Conservation (phyloP, 1,140 invertebrate species). For the Chironomus tepperi region DNA sequence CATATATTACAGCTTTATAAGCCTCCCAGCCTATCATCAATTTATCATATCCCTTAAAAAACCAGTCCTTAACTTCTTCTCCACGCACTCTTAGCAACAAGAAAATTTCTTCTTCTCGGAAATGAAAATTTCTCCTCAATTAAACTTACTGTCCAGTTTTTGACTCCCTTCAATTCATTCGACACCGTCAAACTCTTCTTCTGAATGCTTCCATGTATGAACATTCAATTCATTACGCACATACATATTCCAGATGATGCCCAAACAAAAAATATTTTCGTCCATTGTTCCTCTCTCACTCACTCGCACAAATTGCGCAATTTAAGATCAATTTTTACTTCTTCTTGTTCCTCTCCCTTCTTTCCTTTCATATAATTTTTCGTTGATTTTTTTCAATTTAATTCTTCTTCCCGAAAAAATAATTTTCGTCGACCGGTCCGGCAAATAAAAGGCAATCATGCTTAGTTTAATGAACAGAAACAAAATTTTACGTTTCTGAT, state of each 20-base stretch:
- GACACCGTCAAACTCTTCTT: no score
- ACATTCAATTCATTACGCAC: neutral
- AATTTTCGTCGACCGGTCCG: neutral
- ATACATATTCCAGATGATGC: slow-evolving; percentile 1
- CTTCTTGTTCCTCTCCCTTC: no score
- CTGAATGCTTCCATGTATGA: no score
- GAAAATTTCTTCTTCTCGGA: no score
- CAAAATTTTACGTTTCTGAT: neutral
- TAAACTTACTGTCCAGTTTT: no score
- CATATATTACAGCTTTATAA: no score
- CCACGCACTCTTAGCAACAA: no score
- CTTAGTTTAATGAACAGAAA: slow-evolving; percentile 14
- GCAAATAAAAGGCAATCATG: neutral
- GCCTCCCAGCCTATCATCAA: no score
- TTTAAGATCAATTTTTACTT: slow-evolving; percentile 4
- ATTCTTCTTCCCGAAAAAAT: neutral
- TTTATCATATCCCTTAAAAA: no score
- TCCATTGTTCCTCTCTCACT: neutral
- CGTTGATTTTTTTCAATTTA: neutral
- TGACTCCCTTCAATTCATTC: no score
- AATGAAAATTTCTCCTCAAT: no score
- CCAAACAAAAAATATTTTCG: neutral
- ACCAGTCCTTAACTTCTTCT: no score
- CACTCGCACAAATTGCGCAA: neutral
- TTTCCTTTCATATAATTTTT: neutral